phyloP scores from a whole-genome alignment of 2,888 invertebrate species.

The Erannis defoliaria region DNA sequence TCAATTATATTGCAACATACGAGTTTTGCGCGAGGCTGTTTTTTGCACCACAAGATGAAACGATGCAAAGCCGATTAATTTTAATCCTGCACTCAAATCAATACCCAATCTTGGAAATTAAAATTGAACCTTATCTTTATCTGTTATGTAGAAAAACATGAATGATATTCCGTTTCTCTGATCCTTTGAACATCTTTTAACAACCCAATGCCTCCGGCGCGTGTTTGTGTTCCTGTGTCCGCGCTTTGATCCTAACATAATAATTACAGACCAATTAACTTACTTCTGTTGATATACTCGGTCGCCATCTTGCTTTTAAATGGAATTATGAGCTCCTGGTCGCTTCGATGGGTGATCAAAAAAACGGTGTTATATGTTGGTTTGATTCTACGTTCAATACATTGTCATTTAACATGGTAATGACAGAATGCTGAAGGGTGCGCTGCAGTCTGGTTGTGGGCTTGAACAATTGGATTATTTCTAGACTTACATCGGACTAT shows the following conservation, averaged over 20 bases:
- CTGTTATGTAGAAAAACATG: neutral
- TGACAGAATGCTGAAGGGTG: too few relatives aligned
- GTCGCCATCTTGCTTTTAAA: too few relatives aligned
- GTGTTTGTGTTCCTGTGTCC: neutral
- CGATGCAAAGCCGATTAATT: neutral
- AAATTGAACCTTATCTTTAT: neutral
- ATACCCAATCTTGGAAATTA: slow-evolving; percentile 2
- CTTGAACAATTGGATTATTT: too few relatives aligned
- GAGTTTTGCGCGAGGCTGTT: neutral
- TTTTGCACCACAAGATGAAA: neutral
- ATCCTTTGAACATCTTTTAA: slow-evolving; percentile 4
- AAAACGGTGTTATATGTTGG: too few relatives aligned
- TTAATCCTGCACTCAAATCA: slow-evolving; percentile 1
- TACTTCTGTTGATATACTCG: neutral
- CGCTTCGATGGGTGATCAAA: too few relatives aligned
- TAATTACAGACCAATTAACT: neutral
- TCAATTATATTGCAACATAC: neutral
- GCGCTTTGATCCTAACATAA: slow-evolving; percentile 2
- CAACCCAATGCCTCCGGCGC: neutral
- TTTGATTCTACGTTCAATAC: too few relatives aligned
- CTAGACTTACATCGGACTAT: too few relatives aligned
- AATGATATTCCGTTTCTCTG: neutral
- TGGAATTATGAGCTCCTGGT: too few relatives aligned
- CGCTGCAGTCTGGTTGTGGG: too few relatives aligned
- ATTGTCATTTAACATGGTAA: too few relatives aligned